Evolutionary conservation across 2,888 invertebrate genomes (phyloP).

Genomic region (Dastarcus helophoroides): DNA sequence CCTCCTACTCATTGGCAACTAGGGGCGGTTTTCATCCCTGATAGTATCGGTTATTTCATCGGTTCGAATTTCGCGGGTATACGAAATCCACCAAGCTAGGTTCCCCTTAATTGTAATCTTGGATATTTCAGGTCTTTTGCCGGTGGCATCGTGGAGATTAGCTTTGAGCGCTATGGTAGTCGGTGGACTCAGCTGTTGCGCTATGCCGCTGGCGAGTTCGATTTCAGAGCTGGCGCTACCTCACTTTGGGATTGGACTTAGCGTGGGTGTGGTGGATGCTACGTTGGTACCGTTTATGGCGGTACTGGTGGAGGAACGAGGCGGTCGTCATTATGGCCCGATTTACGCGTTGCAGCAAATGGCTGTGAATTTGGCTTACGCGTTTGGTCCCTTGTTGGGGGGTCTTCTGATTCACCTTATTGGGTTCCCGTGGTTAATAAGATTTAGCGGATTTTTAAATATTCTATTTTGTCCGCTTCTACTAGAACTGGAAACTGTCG

Average conservation of each 20-base stretch:
- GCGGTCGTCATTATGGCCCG: constrained; percentile 57
- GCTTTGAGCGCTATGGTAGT: constrained; percentile 30
- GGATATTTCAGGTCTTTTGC: constrained; percentile 27
- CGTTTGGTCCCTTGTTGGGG: constrained; percentile 63
- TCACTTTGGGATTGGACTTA: constrained; percentile 63
- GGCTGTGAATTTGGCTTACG: constrained; percentile 71
- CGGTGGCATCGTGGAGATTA: constrained; percentile 30
- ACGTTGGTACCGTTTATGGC: constrained; percentile 69
- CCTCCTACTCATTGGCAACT: constrained; percentile 60
- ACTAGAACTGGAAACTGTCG: constrained; percentile 35
- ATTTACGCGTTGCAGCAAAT: constrained; percentile 78
- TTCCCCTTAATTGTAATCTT: no score
- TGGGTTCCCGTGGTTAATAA: constrained; percentile 66
- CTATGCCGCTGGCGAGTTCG: constrained; percentile 27
- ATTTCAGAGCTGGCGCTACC: constrained; percentile 54
- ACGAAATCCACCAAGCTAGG: neutral
- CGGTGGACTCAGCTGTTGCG: constrained; percentile 30
- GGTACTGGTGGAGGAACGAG: constrained; percentile 51
- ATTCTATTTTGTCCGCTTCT: constrained; percentile 57
- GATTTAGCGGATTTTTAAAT: constrained; percentile 57
- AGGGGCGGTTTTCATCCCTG: constrained; percentile 75
- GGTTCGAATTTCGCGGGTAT: constrained; percentile 69
- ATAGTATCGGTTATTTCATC: constrained; percentile 71
- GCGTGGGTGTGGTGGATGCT: constrained; percentile 71
- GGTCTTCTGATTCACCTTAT: constrained; percentile 57